These are phyloP conservation scores for Podarcis siculus DNA, from an alignment of 2,797 vertebrate species.

Conservation along the genomic window DNA sequence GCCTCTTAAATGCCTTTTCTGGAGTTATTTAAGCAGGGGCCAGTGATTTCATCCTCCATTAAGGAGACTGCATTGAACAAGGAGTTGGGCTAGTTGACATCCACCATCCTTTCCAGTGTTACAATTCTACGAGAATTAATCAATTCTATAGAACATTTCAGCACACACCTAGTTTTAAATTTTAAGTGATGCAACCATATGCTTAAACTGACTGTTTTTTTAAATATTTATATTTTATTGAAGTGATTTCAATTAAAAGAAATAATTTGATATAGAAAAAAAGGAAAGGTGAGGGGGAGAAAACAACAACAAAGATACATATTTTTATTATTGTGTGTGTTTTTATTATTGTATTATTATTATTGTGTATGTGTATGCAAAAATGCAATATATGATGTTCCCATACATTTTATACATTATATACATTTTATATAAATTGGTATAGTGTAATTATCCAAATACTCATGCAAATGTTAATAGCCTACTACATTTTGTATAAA, in stretches of 20 bases:
- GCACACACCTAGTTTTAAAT: neutral
- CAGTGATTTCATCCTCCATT: neutral
- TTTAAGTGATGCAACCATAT: neutral
- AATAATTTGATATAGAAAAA: neutral
- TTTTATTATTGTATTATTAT: too few relatives aligned
- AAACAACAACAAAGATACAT: too few relatives aligned
- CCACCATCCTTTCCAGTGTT: neutral
- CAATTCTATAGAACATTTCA: neutral
- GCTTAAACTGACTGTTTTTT: neutral
- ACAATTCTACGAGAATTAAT: neutral
- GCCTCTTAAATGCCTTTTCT: neutral
- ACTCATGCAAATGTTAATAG: too few relatives aligned
- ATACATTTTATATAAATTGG: too few relatives aligned
- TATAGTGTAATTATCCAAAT: too few relatives aligned
- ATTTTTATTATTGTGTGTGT: too few relatives aligned
- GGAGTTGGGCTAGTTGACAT: neutral
- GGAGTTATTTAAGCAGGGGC: too few relatives aligned
- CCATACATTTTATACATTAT: too few relatives aligned
- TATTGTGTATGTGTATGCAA: too few relatives aligned
- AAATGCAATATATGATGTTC: too few relatives aligned
- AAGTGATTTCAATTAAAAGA: neutral
- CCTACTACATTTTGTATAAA: too few relatives aligned
- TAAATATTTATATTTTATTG: neutral
- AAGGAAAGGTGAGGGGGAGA: neutral
- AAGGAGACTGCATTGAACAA: neutral